phyloP scores from a whole-genome alignment of 1,140 invertebrate genomes.

The Eriocheir sinensis region DNA sequence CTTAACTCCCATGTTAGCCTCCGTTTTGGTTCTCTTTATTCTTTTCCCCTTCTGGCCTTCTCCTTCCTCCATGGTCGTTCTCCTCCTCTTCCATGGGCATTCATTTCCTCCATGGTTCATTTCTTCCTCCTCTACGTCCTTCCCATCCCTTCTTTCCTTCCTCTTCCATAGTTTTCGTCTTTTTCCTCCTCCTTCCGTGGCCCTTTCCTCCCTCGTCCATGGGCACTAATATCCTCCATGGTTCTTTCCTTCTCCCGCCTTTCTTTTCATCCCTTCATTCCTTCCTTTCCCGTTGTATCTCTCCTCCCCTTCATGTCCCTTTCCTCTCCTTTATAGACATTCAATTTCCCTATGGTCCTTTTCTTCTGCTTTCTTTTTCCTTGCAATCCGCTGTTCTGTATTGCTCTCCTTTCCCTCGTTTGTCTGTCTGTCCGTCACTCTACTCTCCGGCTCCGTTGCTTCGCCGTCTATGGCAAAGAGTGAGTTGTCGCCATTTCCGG shows the following conservation, averaged over 20 bases:
- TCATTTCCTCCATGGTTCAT: background rate
- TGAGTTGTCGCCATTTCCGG: background rate
- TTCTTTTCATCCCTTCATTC: background rate
- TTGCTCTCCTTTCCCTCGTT: background rate
- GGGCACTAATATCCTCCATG: background rate
- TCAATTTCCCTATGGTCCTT: too few relatives aligned
- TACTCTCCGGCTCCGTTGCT: too few relatives aligned
- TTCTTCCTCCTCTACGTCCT: slow-evolving; percentile 7
- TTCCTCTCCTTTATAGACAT: too few relatives aligned
- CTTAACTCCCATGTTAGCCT: too few relatives aligned
- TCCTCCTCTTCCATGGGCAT: background rate
- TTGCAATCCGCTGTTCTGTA: background rate
- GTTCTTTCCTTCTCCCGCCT: background rate
- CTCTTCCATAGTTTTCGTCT: too few relatives aligned
- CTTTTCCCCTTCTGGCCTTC: background rate
- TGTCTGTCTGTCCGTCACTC: background rate
- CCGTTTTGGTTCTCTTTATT: too few relatives aligned
- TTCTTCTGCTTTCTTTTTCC: background rate
- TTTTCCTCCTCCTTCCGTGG: background rate
- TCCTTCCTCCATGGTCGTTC: background rate
- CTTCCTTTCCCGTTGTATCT: background rate
- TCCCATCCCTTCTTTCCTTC: background rate
- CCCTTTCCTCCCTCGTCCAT: background rate
- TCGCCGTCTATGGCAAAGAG: background rate
- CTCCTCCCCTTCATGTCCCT: too few relatives aligned